Conservation (phyloP, 37 sponge, comb jelly and placozoan species). For the Halisarca cf. caerulea region DNA sequence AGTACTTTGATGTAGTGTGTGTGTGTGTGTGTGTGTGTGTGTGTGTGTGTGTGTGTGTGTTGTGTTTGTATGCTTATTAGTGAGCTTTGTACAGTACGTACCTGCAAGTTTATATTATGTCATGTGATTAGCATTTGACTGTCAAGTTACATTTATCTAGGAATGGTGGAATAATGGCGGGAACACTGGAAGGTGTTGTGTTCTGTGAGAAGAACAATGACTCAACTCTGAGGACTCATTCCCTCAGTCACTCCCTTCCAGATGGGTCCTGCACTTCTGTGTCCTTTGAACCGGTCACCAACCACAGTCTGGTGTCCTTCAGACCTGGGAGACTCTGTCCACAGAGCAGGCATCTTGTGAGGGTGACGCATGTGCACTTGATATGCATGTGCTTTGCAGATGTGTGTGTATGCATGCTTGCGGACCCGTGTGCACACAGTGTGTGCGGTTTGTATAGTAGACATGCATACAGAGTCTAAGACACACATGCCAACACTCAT, state of each 20-base stretch:
- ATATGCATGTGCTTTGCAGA: no score
- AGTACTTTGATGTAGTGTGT: neutral
- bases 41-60: neutral
- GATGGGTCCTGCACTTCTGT: conserved; percentile 60
- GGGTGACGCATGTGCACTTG: no score
- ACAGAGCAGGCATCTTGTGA: conserved; percentile 60
- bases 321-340: conserved; percentile 57
- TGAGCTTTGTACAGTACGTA: no score
- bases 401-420: no score
- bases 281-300: conserved; percentile 66
- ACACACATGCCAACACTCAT: no score
- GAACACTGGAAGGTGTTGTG: conserved; percentile 61
- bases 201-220: conserved; percentile 60
- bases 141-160: conserved; percentile 22
- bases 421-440: no score
- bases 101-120: no score
- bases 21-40: neutral
- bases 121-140: no score
- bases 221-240: neutral
- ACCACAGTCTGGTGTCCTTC: conserved; percentile 73
- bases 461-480: no score
- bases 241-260: neutral
- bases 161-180: conserved; percentile 56
- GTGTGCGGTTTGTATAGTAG: no score
- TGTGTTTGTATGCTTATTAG: no score